A percentile compares a stretch with the other conserved stretches of the same genome.
Evolutionary conservation across 2,888 invertebrate species (phyloP).

Genomic region (Brassicogethes aeneus): DNA sequence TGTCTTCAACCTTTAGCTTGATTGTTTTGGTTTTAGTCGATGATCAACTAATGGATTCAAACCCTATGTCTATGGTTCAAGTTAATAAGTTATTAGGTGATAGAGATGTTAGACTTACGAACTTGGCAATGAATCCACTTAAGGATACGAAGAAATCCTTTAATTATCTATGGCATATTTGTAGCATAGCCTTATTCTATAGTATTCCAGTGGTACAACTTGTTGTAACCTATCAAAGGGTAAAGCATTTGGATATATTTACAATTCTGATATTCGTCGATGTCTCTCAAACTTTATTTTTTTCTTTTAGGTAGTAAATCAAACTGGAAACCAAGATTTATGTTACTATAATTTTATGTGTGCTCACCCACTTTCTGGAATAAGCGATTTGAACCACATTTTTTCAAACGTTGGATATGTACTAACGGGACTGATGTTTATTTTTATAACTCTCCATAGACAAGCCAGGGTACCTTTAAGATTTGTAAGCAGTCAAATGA

Average conservation of each 20-base stretch:
- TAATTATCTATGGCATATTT: conserved; percentile 64
- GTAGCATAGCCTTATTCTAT: conserved; percentile 77
- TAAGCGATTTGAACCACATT: conserved; percentile 81
- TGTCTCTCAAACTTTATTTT: conserved; percentile 1
- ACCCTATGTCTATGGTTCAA: too few relatives aligned
- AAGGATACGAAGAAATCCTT: conserved; percentile 53
- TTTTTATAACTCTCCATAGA: conserved; percentile 56
- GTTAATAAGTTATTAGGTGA: too few relatives aligned
- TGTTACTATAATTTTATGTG: conserved; percentile 89
- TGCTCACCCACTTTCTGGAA: conserved; percentile 62
- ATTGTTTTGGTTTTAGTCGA: too few relatives aligned
- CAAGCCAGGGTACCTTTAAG: conserved; percentile 31
- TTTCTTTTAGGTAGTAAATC: conserved; percentile 55
- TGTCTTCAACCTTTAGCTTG: too few relatives aligned
- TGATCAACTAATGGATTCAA: too few relatives aligned
- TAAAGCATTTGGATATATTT: conserved; percentile 23
- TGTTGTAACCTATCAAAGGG: conserved; percentile 69
- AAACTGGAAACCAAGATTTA: conserved; percentile 75
- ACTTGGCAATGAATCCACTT: too few relatives aligned
- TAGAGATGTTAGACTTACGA: too few relatives aligned
- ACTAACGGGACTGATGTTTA: conserved; percentile 66
- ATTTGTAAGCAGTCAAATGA: conserved; percentile 19
- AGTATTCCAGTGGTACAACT: conserved; percentile 78
- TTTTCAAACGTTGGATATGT: conserved; percentile 78
- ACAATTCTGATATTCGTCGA: background rate